Percentiles rank a stretch among this genome's conserved stretches.
These are phyloP conservation scores for Harpalus rufipes DNA, from an alignment of 2,888 invertebrate species.

Conservation along the genomic window DNA sequence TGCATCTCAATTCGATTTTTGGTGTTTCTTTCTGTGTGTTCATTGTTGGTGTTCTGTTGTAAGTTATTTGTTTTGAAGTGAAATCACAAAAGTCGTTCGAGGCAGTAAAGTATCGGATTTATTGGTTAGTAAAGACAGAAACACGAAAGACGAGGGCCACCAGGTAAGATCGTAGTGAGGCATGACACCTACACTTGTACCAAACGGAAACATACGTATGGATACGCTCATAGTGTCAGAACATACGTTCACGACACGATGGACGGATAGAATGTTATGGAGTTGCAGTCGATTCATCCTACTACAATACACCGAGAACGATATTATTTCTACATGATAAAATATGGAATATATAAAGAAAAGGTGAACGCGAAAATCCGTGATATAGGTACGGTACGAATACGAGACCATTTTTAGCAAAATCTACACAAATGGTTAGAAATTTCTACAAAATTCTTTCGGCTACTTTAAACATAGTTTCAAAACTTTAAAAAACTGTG, in stretches of 20 bases:
- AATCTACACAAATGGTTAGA: no score
- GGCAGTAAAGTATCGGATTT: conserved; percentile 60
- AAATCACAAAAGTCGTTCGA: conserved; percentile 64
- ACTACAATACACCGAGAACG: not conserved
- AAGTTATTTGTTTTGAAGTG: conserved; percentile 26
- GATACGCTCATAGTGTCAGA: conserved; percentile 8
- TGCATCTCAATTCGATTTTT: not conserved
- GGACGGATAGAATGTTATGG: not conserved
- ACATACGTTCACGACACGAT: conserved; percentile 18
- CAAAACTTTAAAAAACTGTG: no score
- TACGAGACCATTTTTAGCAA: no score
- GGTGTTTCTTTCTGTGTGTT: not conserved
- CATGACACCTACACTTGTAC: conserved; percentile 57
- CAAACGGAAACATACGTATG: conserved; percentile 19
- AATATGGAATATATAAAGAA: no score
- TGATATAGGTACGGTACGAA: no score
- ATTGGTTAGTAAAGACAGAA: conserved; percentile 62
- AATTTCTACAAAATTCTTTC: no score
- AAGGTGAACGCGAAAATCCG: no score
- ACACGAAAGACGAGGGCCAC: conserved; percentile 64
- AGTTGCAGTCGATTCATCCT: not conserved
- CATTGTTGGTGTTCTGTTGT: not conserved
- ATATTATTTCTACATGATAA: no score
- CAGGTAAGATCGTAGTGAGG: conserved; percentile 45
- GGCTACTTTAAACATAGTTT: no score